These are phyloP conservation scores for Cheilosia soror DNA, from an alignment of 2,888 invertebrate species.

Conservation along the genomic window DNA sequence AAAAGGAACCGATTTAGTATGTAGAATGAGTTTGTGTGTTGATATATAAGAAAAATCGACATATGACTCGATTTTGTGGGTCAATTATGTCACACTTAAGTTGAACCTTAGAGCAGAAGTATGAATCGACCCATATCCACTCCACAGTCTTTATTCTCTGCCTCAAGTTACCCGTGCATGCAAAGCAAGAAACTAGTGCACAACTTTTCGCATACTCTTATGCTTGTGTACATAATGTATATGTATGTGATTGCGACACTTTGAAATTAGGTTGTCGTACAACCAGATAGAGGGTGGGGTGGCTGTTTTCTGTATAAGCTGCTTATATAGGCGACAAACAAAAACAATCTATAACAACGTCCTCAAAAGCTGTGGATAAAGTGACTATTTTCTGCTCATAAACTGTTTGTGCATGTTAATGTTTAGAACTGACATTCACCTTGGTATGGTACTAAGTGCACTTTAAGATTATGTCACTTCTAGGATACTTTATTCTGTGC, in stretches of 20 bases:
- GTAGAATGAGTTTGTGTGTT: neutral
- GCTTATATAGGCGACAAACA: conserved; percentile 50
- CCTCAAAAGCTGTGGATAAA: neutral
- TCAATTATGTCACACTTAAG: conserved; percentile 71
- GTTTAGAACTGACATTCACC: conserved; percentile 67
- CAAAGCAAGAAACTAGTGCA: conserved; percentile 64
- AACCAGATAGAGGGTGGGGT: conserved; percentile 9
- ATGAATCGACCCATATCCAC: conserved; percentile 66
- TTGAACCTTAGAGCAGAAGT: conserved; percentile 48
- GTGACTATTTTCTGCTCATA: conserved; percentile 17
- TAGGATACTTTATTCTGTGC: conserved; percentile 7
- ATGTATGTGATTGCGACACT: conserved; percentile 64
- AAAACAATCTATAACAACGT: conserved; percentile 64
- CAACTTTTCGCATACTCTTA: conserved; percentile 60
- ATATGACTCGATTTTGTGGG: conserved; percentile 69
- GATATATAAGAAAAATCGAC: conserved; percentile 32
- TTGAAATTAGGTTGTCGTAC: conserved; percentile 70
- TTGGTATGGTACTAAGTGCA: conserved; percentile 48
- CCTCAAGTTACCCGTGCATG: conserved; percentile 20
- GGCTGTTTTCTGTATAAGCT: conserved; percentile 67
- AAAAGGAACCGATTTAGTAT: conserved; percentile 32
- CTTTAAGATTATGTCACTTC: conserved; percentile 48
- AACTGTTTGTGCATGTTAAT: conserved; percentile 18
- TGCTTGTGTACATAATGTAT: neutral
- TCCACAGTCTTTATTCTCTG: conserved; percentile 41